Conservation (phyloP, 53 echinoderm and acorn worm species). For the Paelopatides confundens region DNA sequence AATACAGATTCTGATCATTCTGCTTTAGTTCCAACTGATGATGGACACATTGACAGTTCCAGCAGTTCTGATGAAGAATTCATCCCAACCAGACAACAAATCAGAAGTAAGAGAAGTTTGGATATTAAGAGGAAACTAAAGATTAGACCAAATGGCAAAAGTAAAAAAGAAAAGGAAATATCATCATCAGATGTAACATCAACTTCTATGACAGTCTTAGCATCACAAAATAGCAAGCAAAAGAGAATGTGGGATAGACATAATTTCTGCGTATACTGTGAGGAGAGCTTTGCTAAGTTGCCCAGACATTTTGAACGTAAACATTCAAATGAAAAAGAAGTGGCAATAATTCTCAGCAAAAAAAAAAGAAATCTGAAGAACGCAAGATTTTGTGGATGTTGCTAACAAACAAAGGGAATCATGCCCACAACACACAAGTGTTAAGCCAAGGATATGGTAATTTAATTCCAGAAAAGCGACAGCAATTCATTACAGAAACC, state of each 20-base stretch:
- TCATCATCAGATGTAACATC: not conserved
- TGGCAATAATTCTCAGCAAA: conserved; percentile 8
- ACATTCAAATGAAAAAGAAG: conserved; percentile 30
- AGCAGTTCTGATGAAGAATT: not conserved
- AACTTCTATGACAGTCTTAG: conserved; percentile 20
- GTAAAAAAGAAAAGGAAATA: not conserved
- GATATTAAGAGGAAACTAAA: not conserved
- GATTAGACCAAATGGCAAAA: not conserved
- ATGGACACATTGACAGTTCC: not conserved
- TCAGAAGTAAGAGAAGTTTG: not conserved
- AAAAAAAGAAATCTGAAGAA: conserved; percentile 27
- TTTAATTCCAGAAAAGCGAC: conserved; percentile 8
- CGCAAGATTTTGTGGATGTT: conserved; percentile 6
- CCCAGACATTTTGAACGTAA: conserved; percentile 57
- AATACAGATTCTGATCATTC: not conserved
- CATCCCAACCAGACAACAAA: not conserved
- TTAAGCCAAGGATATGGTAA: not conserved
- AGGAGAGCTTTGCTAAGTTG: conserved; percentile 40
- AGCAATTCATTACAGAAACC: not conserved
- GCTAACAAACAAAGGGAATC: conserved; percentile 27
- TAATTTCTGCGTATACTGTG: conserved; percentile 52
- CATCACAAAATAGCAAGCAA: not conserved
- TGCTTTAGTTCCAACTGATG: not conserved
- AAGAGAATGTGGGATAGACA: conserved; percentile 37
- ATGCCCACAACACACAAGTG: conserved; percentile 6